Percentiles rank a stretch among this genome's conserved stretches.
These are phyloP conservation scores for Neofelis nebulosa DNA, from an alignment of 2,113 vertebrate species.

Conservation along the genomic window DNA sequence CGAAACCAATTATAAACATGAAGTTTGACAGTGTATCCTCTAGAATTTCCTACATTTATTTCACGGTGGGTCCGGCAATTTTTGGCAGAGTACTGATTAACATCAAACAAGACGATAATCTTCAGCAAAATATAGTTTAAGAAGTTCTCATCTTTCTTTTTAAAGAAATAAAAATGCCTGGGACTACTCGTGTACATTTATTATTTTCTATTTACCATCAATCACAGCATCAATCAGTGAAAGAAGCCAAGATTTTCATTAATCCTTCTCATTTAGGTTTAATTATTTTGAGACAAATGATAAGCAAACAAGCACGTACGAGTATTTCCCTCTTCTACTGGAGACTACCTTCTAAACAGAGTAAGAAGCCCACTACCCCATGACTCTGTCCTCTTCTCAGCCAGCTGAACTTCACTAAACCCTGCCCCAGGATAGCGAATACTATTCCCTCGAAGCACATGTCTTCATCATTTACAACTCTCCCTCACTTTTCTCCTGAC, in stretches of 20 bases:
- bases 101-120: background rate
- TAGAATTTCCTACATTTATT: background rate
- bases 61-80: background rate
- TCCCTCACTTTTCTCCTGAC: conserved; percentile 3
- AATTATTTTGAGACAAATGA: conserved; percentile 39
- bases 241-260: background rate
- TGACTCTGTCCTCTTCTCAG: background rate
- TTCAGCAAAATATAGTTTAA: background rate
- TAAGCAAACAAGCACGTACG: conserved; percentile 7
- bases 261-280: background rate
- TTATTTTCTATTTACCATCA: background rate
- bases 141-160: background rate
- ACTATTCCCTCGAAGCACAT: background rate
- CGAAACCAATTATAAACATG: background rate
- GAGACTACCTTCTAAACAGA: background rate
- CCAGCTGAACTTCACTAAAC: background rate
- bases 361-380: background rate
- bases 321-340: background rate
- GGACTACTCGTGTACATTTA: background rate
- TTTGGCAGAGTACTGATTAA: background rate
- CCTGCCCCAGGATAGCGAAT: background rate
- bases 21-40: background rate
- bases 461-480: conserved; percentile 36
- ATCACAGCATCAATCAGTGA: background rate
- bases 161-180: background rate